Evolutionary conservation across 2,888 invertebrate genomes (phyloP), one percentile per base, ranked within the genome.

Genomic region (Sarcophaga caerulescens): DNA sequence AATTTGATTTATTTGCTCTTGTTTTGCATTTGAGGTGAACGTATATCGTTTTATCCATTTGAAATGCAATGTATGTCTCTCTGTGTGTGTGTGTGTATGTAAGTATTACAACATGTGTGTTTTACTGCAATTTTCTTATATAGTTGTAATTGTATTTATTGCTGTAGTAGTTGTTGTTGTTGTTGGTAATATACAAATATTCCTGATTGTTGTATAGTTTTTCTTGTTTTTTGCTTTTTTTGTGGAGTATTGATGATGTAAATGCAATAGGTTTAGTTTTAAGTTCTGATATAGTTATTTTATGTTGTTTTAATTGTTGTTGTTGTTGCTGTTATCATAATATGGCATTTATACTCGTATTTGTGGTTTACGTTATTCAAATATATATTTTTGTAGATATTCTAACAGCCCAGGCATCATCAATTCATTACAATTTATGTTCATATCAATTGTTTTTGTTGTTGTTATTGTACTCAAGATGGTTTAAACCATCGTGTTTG

Each of bases 371-470:
- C n/a, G 59, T 60, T 59, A 21, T 81, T 47, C 60, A 75, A 81
- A 65, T 62, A 47, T 66, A 81, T 74, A 68, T 74, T 74, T 14
- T 52, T 52, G 4, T 12, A 52, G 52, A 52, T 52, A 52, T 14
- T 52, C 17, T 52, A 17, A 52, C 17, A 17, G 62, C 12, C 52
- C 52, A 44, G 63, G 52, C 52, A 52, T 52, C 25, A 77, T 81
- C 73, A 69, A 73, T 74, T 85, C 68, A 63, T 59, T 76, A 63
- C 45, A 76, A 73, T 76, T 85, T 73, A 76, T 82, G 59, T 73
- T 25, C 59, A 68, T 19, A 80, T 66, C 75, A 45, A 80, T 14
- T 11, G 47, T 14, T 47, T 14, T 1, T 47, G 14, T 52, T 52
- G 17, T 17, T 52, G 17, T 52, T 74, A 57, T 63, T 69, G 63